Conservation (phyloP, 2,797 vertebrate species). For the Glossophaga mutica region DNA sequence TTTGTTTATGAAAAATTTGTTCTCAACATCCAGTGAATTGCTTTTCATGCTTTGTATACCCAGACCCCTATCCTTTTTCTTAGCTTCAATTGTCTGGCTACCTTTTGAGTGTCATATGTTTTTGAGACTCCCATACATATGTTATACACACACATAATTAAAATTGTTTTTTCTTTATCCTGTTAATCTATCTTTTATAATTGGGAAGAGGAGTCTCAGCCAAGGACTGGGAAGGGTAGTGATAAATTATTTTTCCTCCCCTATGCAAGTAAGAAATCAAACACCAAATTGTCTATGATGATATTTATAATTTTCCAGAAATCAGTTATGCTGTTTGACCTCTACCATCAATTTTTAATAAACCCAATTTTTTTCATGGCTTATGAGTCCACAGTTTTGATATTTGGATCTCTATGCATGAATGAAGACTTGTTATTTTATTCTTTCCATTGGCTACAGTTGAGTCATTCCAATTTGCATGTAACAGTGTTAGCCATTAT, state of each 20-base stretch:
- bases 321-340: background rate
- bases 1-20: background rate
- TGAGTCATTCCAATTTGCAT: background rate
- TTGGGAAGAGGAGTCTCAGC: background rate
- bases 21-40: background rate
- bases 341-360: slow-evolving; percentile 17
- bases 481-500: background rate
- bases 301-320: background rate
- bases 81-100: background rate
- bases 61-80: background rate
- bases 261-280: background rate
- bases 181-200: background rate
- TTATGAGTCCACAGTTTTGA: background rate
- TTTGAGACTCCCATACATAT: background rate
- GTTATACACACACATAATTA: background rate
- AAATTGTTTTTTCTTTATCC: background rate
- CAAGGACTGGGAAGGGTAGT: background rate
- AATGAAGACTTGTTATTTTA: background rate
- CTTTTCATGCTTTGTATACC: background rate
- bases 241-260: background rate
- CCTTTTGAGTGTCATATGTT: background rate
- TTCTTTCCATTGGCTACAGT: background rate
- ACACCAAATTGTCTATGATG: background rate
- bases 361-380: background rate
- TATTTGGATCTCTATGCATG: background rate